These are phyloP conservation scores for Hypothenemus hampei DNA, from an alignment of 1,140 invertebrate species.

Conservation along the genomic window DNA sequence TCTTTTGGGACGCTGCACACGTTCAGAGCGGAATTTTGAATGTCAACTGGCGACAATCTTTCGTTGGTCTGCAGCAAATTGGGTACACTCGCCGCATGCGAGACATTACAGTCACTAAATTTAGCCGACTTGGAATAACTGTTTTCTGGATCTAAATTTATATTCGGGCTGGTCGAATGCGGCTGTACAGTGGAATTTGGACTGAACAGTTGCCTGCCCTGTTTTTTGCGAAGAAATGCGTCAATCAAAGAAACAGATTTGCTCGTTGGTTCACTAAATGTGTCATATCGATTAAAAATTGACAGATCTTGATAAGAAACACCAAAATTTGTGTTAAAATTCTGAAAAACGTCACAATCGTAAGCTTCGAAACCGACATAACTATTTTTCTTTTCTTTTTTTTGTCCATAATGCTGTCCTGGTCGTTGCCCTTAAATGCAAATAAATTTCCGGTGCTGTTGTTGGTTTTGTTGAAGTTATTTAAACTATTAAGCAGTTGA, in stretches of 20 bases:
- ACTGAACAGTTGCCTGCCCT: constrained; percentile 12
- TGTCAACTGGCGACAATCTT: constrained; percentile 13
- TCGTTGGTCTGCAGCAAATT: constrained; percentile 37
- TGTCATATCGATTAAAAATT: constrained; percentile 35
- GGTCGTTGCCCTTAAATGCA: not conserved
- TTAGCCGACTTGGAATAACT: constrained; percentile 32
- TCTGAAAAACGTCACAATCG: constrained; percentile 40
- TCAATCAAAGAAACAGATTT: constrained; percentile 36
- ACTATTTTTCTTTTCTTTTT: constrained; percentile 23
- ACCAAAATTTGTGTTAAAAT: constrained; percentile 40
- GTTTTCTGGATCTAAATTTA: constrained; percentile 42
- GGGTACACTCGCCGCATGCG: constrained; percentile 44
- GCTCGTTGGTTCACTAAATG: constrained; percentile 13
- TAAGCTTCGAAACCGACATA: constrained; percentile 38
- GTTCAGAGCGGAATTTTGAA: constrained; percentile 35
- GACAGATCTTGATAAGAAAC: constrained; percentile 43
- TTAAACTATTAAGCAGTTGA: constrained; percentile 40
- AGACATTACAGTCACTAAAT: constrained; percentile 36
- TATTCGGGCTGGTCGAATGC: constrained; percentile 7
- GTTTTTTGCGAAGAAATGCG: constrained; percentile 34
- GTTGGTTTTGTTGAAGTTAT: not conserved
- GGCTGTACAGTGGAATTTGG: not conserved
- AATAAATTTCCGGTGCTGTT: constrained; percentile 26
- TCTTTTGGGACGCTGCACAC: constrained; percentile 53
- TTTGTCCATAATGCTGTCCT: constrained; percentile 16